phyloP scores from a whole-genome alignment of 2,888 invertebrate genomes.

The Saturnia pavonia region DNA sequence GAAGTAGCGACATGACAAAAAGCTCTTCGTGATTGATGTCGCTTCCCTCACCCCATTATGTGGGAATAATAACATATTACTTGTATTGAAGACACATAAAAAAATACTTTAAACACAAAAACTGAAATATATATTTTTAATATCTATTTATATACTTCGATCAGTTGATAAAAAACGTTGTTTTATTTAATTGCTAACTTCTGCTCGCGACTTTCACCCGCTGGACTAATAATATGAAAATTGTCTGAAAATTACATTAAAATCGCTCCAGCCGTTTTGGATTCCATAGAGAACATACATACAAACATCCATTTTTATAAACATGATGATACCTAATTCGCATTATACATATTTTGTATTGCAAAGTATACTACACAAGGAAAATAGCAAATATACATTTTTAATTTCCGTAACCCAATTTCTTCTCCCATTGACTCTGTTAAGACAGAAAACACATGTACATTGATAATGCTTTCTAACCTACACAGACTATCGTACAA shows the following conservation, averaged over 20 bases:
- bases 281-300: no score
- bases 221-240: no score
- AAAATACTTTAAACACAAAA: background rate
- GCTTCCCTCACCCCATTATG: constrained; percentile 9
- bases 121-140: background rate
- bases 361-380: background rate
- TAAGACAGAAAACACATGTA: constrained; percentile 41
- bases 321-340: background rate
- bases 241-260: no score
- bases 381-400: background rate
- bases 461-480: constrained; percentile 35
- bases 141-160: background rate
- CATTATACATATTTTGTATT: background rate
- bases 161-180: background rate
- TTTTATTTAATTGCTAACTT: background rate
- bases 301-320: no score
- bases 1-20: constrained; percentile 63
- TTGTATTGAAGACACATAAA: constrained; percentile 2
- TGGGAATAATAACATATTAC: constrained; percentile 6
- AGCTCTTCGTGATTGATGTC: constrained; percentile 60
- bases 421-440: background rate
- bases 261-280: no score
- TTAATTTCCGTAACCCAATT: background rate
- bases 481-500: constrained; percentile 35
- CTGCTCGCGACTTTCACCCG: no score